A percentile compares a stretch with the other conserved stretches of the same genome.
phyloP scores from a whole-genome alignment of 2,797 vertebrate species.

The Silurus aristotelis region DNA sequence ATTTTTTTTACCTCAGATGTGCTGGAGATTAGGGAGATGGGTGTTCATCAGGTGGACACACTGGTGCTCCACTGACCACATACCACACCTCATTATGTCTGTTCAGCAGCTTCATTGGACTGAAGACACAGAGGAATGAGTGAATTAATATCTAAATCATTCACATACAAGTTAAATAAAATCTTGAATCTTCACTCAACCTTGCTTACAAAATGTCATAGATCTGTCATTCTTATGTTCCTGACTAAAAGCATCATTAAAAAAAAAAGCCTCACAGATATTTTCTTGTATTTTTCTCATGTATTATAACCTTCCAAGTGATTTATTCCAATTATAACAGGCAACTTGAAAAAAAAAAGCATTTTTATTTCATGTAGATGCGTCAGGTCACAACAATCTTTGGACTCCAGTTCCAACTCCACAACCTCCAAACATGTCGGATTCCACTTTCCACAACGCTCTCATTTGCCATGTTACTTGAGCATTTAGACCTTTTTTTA shows the following conservation, averaged over 20 bases:
- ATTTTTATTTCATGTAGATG: neutral
- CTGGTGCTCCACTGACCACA: conserved; percentile 52
- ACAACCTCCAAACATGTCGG: too few species aligned
- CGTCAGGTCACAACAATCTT: too few species aligned
- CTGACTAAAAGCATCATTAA: too few species aligned
- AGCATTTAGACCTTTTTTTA: too few species aligned
- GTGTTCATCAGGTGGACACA: conserved; percentile 56
- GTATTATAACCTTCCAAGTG: neutral
- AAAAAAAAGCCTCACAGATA: too few species aligned
- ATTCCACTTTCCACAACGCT: too few species aligned
- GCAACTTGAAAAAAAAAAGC: neutral
- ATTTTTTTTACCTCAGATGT: neutral
- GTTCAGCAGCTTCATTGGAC: conserved; percentile 66
- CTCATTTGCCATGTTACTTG: too few species aligned
- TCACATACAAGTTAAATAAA: too few species aligned
- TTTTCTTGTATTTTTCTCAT: too few species aligned
- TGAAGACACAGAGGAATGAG: conserved; percentile 46
- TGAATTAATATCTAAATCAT: neutral
- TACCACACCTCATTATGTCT: conserved; percentile 78
- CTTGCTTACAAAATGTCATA: neutral
- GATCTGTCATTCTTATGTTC: too few species aligned
- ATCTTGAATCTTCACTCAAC: neutral
- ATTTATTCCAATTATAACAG: neutral
- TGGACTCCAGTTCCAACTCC: too few species aligned
- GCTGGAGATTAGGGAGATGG: neutral